Evolutionary conservation across 2,113 vertebrate genomes (phyloP).

Genomic region (Limnothrissa miodon): DNA sequence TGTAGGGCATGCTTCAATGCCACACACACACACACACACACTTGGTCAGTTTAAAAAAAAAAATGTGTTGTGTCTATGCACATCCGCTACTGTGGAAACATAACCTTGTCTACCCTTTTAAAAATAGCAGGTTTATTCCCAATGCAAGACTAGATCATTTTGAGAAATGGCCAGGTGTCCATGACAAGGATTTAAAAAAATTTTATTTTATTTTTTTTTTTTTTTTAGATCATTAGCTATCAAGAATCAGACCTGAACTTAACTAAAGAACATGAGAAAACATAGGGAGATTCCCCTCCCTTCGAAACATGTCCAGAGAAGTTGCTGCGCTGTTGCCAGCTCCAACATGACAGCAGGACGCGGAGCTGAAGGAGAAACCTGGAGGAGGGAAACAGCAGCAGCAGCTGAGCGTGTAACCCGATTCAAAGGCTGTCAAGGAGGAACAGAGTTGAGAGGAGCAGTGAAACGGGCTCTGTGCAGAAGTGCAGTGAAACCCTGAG

Average conservation of each 20-base stretch:
- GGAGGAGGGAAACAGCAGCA: not conserved
- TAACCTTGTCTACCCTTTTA: not conserved
- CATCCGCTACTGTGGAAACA: not conserved
- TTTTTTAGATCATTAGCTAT: not conserved
- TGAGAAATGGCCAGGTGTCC: not conserved
- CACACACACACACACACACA: not conserved
- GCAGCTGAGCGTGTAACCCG: not conserved
- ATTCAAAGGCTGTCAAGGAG: conserved; percentile 10
- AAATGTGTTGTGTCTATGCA: too few species aligned
- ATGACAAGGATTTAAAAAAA: not conserved
- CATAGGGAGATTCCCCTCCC: too few species aligned
- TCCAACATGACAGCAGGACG: not conserved
- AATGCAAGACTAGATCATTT: not conserved
- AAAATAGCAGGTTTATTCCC: not conserved
- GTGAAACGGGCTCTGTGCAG: not conserved
- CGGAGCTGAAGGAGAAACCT: not conserved
- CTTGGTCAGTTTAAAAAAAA: not conserved
- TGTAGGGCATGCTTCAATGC: conserved; percentile 40
- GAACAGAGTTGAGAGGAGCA: not conserved
- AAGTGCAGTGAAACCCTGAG: not conserved
- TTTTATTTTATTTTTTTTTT: not conserved
- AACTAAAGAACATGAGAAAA: not conserved
- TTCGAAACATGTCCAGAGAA: not conserved
- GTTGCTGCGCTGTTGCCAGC: not conserved
- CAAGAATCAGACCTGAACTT: not conserved